phyloP scores from a whole-genome alignment of 2,888 invertebrate genomes.

The Notodonta ziczac region DNA sequence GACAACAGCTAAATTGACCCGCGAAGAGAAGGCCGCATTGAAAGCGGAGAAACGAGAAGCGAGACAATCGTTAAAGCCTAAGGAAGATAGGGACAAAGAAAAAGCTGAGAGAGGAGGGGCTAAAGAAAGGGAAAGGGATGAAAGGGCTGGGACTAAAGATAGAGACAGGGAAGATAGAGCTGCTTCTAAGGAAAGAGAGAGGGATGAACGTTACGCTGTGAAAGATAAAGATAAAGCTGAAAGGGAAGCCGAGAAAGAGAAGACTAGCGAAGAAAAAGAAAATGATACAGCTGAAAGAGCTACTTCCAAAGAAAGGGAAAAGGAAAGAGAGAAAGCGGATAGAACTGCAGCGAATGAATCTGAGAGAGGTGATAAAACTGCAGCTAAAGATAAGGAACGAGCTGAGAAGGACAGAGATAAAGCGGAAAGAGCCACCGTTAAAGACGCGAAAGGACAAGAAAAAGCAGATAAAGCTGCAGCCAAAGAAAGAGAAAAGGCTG shows the following conservation, averaged over 20 bases:
- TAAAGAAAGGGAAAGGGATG: conserved; percentile 19
- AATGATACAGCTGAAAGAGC: conserved; percentile 8
- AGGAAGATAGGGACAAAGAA: conserved; percentile 13
- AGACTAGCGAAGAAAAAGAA: conserved; percentile 14
- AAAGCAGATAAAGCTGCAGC: conserved; percentile 8
- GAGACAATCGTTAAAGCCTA: neutral
- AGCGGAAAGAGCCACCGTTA: conserved; percentile 13
- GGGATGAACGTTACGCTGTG: conserved; percentile 7
- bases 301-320: conserved; percentile 14
- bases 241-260: conserved; percentile 11
- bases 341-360: conserved; percentile 16
- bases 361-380: conserved; percentile 16
- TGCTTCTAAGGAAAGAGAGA: conserved; percentile 21
- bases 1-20: conserved; percentile 11
- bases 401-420: conserved; percentile 10
- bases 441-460: conserved; percentile 11
- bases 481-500: conserved; percentile 13
- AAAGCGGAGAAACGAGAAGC: conserved; percentile 11
- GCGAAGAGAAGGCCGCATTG: conserved; percentile 15
- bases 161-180: conserved; percentile 12
- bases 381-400: conserved; percentile 14
- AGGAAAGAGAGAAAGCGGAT: conserved; percentile 18
- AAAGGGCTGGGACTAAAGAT: conserved; percentile 14
- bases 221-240: conserved; percentile 4
- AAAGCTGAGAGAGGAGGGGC: conserved; percentile 13